A percentile compares a stretch with the other conserved stretches of the same genome.
These are phyloP conservation scores for Vannuccia rotundouncinata DNA, from an alignment of 2,888 invertebrate species.

Conservation along the genomic window DNA sequence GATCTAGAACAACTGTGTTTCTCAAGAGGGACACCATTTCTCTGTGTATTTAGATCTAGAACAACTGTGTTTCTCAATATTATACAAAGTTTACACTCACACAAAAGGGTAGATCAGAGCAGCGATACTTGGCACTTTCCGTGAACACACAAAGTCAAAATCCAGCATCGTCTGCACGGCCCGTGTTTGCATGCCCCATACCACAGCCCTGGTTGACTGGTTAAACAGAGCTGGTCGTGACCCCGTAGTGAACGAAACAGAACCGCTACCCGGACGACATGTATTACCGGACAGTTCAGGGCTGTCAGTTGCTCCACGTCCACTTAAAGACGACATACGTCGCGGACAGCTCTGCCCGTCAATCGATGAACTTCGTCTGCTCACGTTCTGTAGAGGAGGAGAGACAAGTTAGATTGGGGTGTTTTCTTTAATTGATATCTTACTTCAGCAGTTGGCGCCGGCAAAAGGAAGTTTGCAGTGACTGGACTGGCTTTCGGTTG, in stretches of 20 bases:
- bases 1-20: too few relatives aligned
- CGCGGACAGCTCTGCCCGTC: too few relatives aligned
- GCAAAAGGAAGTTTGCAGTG: slow-evolving; percentile 77
- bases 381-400: neutral
- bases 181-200: slow-evolving; percentile 97
- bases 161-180: slow-evolving; percentile 94
- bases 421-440: neutral
- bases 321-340: too few relatives aligned
- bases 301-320: too few relatives aligned
- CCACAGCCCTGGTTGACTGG: slow-evolving; percentile 73
- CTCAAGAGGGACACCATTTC: too few relatives aligned
- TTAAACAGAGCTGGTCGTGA: slow-evolving; percentile 15
- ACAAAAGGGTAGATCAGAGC: slow-evolving; percentile 95
- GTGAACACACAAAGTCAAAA: slow-evolving; percentile 85
- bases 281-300: too few relatives aligned
- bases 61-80: too few relatives aligned
- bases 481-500: slow-evolving; percentile 60
- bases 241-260: neutral
- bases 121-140: slow-evolving; percentile 75
- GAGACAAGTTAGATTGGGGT: neutral
- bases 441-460: neutral
- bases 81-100: too few relatives aligned
- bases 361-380: neutral
- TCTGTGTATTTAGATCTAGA: too few relatives aligned
- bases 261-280: too few relatives aligned